These are phyloP conservation scores for Atopsyche davidsoni DNA, from an alignment of 1,140 invertebrate genomes.

Conservation along the genomic window DNA sequence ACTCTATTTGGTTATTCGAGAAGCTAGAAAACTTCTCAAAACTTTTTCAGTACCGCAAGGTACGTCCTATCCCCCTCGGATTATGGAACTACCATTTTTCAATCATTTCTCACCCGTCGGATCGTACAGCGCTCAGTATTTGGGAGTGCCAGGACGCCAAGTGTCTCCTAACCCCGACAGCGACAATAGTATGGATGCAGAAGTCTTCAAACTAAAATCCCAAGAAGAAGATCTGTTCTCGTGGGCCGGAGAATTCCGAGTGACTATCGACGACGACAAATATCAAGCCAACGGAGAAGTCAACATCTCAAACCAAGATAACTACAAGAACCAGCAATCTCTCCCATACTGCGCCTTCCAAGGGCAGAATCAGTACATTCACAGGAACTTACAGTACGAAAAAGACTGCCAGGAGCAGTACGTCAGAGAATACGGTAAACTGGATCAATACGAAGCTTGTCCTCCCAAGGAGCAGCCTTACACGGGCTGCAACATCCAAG, in stretches of 20 bases:
- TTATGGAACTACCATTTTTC: slow-evolving; percentile 29
- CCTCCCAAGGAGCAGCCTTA: no score
- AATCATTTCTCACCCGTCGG: slow-evolving; percentile 17
- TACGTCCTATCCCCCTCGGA: slow-evolving; percentile 11
- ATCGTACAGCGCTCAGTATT: slow-evolving; percentile 15
- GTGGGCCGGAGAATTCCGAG: slow-evolving; percentile 21
- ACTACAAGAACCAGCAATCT: no score
- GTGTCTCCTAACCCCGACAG: slow-evolving; percentile 13
- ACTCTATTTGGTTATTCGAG: neutral
- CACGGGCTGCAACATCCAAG: neutral
- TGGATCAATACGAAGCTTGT: no score
- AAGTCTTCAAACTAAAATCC: slow-evolving; percentile 21
- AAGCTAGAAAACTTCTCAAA: neutral
- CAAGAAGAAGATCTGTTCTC: slow-evolving; percentile 22
- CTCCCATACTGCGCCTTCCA: no score
- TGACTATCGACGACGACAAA: slow-evolving; percentile 13
- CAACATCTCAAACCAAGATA: no score
- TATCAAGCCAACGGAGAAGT: no score
- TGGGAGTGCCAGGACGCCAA: slow-evolving; percentile 6
- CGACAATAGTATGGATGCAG: slow-evolving; percentile 26
- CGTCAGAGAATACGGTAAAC: no score
- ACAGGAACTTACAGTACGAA: no score
- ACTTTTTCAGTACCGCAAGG: neutral
- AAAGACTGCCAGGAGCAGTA: slow-evolving; percentile 3
- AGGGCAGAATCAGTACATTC: no score